Conservation (phyloP, 2,113 vertebrate species). For the human region GRCh38 chr1:216816001-216816500, state of each 20-base stretch:
- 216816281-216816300: conserved; percentile 71
- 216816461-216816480: conserved; percentile 59
- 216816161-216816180: conserved; percentile 56
- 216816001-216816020: not conserved
- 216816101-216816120: not conserved
- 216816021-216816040: not conserved
- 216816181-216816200: not conserved
- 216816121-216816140: not conserved
- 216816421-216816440: conserved; percentile 18
- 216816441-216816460: conserved; percentile 72
- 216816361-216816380: not conserved
- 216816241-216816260: conserved; percentile 58
- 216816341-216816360: not conserved
- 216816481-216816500: conserved; percentile 58
- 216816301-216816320: conserved; percentile 30
- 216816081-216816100: not conserved
- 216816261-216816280: conserved; percentile 63
- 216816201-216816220: conserved; percentile 35
- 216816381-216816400: not conserved
- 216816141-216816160: conserved; percentile 22
- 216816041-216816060: not conserved
- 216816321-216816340: accelerated
- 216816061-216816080: not conserved
- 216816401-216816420: not conserved
- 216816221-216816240: conserved; percentile 46